Evolutionary conservation across 2,888 invertebrate genomes (phyloP).

Genomic region (Gymnosoma rotundatum): DNA sequence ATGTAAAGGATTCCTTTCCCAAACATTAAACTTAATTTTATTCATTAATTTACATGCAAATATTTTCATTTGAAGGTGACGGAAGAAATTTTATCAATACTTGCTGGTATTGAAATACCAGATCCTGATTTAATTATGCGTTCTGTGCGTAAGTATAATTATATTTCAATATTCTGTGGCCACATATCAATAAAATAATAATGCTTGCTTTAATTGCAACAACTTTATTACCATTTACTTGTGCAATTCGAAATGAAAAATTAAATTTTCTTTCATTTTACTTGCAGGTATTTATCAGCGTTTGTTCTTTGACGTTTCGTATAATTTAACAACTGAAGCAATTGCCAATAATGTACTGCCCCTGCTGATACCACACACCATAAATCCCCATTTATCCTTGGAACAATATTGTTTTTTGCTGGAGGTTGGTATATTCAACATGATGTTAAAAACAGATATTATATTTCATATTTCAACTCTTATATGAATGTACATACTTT

Average conservation of each 20-base stretch:
- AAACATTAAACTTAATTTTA: conserved; percentile 2
- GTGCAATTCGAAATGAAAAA: conserved; percentile 3
- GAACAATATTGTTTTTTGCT: conserved; percentile 91
- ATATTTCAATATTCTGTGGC: not conserved
- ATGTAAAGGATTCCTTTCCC: not conserved
- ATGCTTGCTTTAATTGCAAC: conserved; percentile 14
- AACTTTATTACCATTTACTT: conserved; percentile 16
- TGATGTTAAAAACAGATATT: conserved; percentile 14
- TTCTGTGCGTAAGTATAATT: conserved; percentile 94
- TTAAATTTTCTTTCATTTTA: conserved; percentile 20
- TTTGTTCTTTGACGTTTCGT: conserved; percentile 94
- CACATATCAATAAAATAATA: not conserved
- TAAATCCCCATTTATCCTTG: conserved; percentile 92
- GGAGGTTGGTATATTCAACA: conserved; percentile 82
- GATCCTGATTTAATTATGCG: conserved; percentile 95
- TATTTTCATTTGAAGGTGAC: conserved; percentile 84
- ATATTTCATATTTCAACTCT: not conserved
- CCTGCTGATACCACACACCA: conserved; percentile 93
- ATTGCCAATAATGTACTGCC: conserved; percentile 98
- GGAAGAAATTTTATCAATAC: conserved; percentile 94
- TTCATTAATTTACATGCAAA: conserved; percentile 1
- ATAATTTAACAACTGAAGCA: conserved; percentile 93
- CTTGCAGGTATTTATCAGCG: conserved; percentile 93
- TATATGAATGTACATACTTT: not conserved
- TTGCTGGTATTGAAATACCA: conserved; percentile 92